These are phyloP conservation scores for Cervus canadensis DNA, from an alignment of 2,113 vertebrate species.

Conservation along the genomic window DNA sequence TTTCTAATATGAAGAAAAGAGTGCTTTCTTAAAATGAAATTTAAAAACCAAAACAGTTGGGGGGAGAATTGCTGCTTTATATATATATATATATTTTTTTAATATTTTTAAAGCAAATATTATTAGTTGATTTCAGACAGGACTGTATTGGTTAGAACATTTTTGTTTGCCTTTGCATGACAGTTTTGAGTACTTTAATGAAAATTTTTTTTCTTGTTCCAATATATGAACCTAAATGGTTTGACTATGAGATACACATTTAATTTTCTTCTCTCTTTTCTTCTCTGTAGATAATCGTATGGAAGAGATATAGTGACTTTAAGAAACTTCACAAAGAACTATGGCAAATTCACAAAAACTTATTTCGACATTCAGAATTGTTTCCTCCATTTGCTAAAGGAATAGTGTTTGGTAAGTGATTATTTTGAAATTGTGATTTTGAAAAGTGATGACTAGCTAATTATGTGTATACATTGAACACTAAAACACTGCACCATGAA, in stretches of 20 bases:
- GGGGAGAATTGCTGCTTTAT: neutral
- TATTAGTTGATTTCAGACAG: neutral
- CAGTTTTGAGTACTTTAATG: neutral
- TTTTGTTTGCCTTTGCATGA: conserved; percentile 18
- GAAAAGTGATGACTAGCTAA: neutral
- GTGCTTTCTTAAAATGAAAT: neutral
- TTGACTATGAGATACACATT: neutral
- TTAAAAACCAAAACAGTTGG: neutral
- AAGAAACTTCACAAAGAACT: conserved; percentile 97
- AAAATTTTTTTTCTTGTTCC: neutral
- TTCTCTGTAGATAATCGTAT: conserved; percentile 90
- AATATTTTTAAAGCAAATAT: conserved; percentile 4
- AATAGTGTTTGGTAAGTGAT: conserved; percentile 94
- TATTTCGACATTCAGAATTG: conserved; percentile 92
- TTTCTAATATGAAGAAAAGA: neutral
- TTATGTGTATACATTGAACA: neutral
- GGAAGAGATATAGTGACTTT: conserved; percentile 99
- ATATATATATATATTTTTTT: too few relatives aligned
- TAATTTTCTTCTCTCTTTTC: conserved; percentile 61
- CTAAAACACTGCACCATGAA: neutral
- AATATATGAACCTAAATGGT: neutral
- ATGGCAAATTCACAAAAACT: conserved; percentile 94
- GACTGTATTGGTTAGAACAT: neutral
- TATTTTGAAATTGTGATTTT: conserved; percentile 61
- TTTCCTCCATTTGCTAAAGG: conserved; percentile 98